These are phyloP conservation scores for Pogonocherus hispidulus DNA, from an alignment of 2,888 invertebrate species.

Conservation along the genomic window DNA sequence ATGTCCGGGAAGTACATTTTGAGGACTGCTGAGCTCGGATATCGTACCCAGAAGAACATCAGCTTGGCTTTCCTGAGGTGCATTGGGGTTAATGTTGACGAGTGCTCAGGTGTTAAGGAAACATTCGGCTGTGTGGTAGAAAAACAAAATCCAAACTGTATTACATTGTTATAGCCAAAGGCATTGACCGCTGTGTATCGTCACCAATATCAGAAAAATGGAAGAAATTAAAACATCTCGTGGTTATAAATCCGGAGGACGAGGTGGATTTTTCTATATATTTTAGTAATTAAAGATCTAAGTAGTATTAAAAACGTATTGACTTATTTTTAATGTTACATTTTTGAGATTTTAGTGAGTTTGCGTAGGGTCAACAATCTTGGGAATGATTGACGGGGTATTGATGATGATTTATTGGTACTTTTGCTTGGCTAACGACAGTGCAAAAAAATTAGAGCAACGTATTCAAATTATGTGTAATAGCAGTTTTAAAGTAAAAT, in stretches of 20 bases:
- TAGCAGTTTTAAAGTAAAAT: conserved; percentile 36
- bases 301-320: neutral
- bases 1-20: conserved; percentile 99
- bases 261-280: too few species aligned
- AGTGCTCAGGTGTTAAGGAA: conserved; percentile 91
- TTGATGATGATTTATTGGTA: too few species aligned
- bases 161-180: neutral
- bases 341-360: neutral
- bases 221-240: neutral
- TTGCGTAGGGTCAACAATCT: neutral
- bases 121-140: conserved; percentile 65
- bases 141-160: conserved; percentile 37
- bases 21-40: conserved; percentile 98
- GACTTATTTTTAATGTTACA: neutral
- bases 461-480: conserved; percentile 43
- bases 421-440: neutral
- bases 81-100: conserved; percentile 98
- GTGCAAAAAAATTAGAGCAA: conserved; percentile 18
- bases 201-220: neutral
- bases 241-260: neutral
- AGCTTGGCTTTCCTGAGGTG: conserved; percentile 99
- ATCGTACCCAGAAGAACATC: conserved; percentile 99
- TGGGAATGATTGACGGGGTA: neutral
- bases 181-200: neutral
- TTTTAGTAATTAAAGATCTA: too few species aligned